Evolutionary conservation across 2,797 vertebrate genomes (phyloP).

Genomic region (Phataginus tricuspis): DNA sequence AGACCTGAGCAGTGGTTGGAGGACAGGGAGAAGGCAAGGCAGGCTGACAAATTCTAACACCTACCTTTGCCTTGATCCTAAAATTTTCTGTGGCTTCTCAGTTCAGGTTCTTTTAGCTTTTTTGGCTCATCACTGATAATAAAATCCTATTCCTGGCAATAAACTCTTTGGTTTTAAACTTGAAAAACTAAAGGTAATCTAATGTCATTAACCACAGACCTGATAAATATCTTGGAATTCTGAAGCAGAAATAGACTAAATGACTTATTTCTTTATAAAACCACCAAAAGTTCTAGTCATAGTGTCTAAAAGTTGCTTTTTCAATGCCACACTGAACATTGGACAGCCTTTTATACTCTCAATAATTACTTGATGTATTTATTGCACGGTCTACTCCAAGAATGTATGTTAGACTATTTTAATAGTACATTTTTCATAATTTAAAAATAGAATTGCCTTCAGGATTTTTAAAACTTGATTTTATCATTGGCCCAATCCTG

Average conservation of each 20-base stretch:
- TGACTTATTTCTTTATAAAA: neutral
- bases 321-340: neutral
- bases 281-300: neutral
- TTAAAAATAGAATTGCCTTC: conserved; percentile 9
- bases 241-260: neutral
- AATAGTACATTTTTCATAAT: neutral
- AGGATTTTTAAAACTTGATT: neutral
- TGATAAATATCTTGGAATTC: neutral
- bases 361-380: neutral
- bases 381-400: neutral
- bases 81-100: neutral
- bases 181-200: neutral
- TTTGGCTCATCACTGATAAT: neutral
- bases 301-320: neutral
- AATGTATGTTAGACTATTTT: neutral
- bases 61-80: neutral
- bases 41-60: neutral
- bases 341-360: neutral
- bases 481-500: neutral
- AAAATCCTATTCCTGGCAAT: neutral
- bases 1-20: neutral
- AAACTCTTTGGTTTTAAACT: neutral
- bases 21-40: neutral
- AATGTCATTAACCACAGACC: neutral
- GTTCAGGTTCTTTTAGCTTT: neutral